phyloP scores from a whole-genome alignment of 92 coral and sea anemone genomes.

The Pocillopora meandrina region DNA sequence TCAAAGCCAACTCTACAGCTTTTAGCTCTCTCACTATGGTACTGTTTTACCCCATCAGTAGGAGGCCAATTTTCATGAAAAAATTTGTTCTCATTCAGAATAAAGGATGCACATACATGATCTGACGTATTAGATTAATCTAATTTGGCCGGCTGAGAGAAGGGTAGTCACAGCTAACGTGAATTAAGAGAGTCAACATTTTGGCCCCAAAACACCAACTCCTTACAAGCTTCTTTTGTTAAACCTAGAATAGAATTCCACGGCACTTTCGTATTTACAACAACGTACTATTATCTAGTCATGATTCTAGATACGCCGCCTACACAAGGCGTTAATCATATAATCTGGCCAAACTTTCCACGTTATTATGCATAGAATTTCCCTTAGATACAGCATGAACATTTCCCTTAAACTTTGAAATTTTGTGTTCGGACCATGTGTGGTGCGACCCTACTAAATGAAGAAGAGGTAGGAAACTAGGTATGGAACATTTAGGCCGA shows the following conservation, averaged over 20 bases:
- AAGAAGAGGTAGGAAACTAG: no score
- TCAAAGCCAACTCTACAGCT: conserved; percentile 42
- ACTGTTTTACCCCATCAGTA: conserved; percentile 12
- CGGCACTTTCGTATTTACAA: conserved; percentile 22
- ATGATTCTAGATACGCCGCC: conserved; percentile 40
- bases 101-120: conserved; percentile 35
- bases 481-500: no score
- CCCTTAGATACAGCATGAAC: conserved; percentile 1
- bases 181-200: conserved; percentile 36
- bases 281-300: conserved; percentile 48
- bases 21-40: conserved; percentile 53
- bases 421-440: not conserved
- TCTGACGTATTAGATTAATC: conserved; percentile 45
- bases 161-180: conserved; percentile 20
- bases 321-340: conserved; percentile 46
- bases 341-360: conserved; percentile 46
- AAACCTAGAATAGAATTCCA: conserved; percentile 47
- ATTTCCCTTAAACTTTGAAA: conserved; percentile 16
- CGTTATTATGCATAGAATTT: not conserved
- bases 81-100: conserved; percentile 41
- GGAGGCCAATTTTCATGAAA: conserved; percentile 71
- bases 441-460: no score
- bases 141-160: conserved; percentile 16
- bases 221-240: conserved; percentile 8
- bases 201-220: conserved; percentile 43